These are phyloP conservation scores for Porites divaricata DNA, from an alignment of 92 coral and sea anemone genomes.

Conservation along the genomic window DNA sequence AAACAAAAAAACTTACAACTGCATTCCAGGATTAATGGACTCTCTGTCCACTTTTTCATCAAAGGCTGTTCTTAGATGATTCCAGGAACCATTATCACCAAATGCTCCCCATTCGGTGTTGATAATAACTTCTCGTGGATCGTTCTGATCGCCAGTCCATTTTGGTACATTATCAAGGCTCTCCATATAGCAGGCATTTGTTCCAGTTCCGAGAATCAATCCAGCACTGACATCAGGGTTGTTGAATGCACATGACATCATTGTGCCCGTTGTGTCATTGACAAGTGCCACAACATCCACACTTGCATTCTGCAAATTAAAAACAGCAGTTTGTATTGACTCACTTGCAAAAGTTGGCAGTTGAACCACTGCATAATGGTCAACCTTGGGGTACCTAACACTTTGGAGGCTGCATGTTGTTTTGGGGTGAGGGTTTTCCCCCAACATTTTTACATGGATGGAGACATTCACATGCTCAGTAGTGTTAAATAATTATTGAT, in stretches of 20 bases:
- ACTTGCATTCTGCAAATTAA: conserved; percentile 44
- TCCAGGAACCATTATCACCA: conserved; percentile 92
- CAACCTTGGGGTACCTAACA: no score
- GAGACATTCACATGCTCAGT: no score
- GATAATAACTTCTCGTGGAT: conserved; percentile 82
- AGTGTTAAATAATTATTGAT: no score
- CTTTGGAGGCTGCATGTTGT: no score
- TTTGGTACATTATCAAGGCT: conserved; percentile 80
- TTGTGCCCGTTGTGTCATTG: conserved; percentile 97
- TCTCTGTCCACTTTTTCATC: conserved; percentile 83
- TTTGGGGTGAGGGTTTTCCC: no score
- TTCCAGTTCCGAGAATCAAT: conserved; percentile 95
- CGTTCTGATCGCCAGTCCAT: conserved; percentile 82
- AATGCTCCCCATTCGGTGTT: conserved; percentile 99
- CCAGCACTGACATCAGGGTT: conserved; percentile 87
- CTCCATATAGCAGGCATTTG: conserved; percentile 98
- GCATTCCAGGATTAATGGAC: conserved; percentile 93
- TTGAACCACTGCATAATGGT: no score
- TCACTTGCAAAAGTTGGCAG: no score
- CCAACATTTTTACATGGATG: no score
- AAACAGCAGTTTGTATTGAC: not conserved
- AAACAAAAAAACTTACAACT: conserved; percentile 71
- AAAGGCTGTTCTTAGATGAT: conserved; percentile 80
- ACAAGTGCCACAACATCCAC: conserved; percentile 91
- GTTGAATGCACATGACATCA: conserved; percentile 95